These are phyloP conservation scores for Butorides virescens DNA, from an alignment of 2,113 vertebrate genomes.

Conservation along the genomic window DNA sequence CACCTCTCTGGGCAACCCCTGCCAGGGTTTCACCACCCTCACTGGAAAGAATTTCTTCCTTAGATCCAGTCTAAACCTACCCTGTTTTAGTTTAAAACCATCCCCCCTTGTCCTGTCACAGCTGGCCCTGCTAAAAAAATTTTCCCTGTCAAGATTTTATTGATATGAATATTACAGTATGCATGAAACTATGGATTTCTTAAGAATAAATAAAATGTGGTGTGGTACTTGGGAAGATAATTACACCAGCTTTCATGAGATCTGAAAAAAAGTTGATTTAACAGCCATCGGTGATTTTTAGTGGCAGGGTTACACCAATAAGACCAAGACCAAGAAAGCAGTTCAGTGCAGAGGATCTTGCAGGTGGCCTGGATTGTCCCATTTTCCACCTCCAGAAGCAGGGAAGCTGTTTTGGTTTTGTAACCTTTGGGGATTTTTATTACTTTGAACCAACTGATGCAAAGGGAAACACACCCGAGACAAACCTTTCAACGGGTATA, in stretches of 20 bases:
- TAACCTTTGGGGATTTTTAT: background rate
- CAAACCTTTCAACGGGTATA: background rate
- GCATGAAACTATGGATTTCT: background rate
- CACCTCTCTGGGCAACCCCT: too few species aligned
- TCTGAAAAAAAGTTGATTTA: background rate
- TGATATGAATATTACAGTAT: background rate
- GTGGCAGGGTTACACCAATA: background rate
- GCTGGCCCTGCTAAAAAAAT: too few species aligned
- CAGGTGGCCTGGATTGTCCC: background rate
- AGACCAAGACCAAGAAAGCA: background rate
- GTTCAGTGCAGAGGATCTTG: background rate
- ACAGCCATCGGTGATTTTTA: background rate
- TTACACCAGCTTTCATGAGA: background rate
- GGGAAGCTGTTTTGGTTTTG: background rate
- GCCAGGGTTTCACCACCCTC: too few species aligned
- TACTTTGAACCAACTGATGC: background rate
- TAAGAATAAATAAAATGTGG: background rate
- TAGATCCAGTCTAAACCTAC: too few species aligned
- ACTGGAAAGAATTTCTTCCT: too few species aligned
- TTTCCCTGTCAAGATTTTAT: background rate
- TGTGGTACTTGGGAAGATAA: background rate
- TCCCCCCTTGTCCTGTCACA: too few species aligned
- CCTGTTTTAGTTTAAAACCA: too few species aligned
- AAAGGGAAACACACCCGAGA: background rate
- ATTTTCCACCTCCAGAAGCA: fast-evolving